Percentiles rank a stretch among this genome's conserved stretches.
Evolutionary conservation across 2,113 vertebrate species (phyloP).

Genomic region (Sinocyclocheilus anshuiensis): DNA sequence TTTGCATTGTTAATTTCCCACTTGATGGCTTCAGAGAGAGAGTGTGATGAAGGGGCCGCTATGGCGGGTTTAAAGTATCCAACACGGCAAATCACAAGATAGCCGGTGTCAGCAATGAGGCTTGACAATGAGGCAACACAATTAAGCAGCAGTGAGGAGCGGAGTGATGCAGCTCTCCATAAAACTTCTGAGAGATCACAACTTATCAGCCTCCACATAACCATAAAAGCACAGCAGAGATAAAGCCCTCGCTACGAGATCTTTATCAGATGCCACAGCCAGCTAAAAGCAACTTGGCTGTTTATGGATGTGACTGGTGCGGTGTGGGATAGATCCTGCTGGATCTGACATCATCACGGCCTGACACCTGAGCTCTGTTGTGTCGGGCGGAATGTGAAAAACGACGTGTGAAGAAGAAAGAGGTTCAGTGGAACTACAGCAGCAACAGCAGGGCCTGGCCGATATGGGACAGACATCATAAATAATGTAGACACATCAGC

Average conservation of each 20-base stretch:
- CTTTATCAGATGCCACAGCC: background rate
- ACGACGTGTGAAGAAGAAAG: background rate
- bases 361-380: conserved; percentile 40
- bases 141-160: background rate
- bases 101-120: conserved; percentile 48
- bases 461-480: conserved; percentile 36
- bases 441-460: conserved; percentile 23
- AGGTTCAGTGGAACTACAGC: conserved; percentile 10
- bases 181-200: conserved; percentile 37
- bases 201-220: background rate
- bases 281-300: background rate
- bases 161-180: background rate
- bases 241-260: conserved; percentile 13
- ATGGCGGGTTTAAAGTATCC: conserved; percentile 45
- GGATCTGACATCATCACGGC: conserved; percentile 43
- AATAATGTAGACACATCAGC: conserved; percentile 42
- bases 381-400: conserved; percentile 19
- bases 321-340: conserved; percentile 15
- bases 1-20: conserved; percentile 69
- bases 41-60: conserved; percentile 44
- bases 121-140: conserved; percentile 38
- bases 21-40: conserved; percentile 58
- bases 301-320: background rate
- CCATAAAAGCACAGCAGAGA: background rate
- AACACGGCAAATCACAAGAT: conserved; percentile 36